Evolutionary conservation across 2,113 vertebrate genomes (phyloP).

Genomic region (Heterocephalus glaber): DNA sequence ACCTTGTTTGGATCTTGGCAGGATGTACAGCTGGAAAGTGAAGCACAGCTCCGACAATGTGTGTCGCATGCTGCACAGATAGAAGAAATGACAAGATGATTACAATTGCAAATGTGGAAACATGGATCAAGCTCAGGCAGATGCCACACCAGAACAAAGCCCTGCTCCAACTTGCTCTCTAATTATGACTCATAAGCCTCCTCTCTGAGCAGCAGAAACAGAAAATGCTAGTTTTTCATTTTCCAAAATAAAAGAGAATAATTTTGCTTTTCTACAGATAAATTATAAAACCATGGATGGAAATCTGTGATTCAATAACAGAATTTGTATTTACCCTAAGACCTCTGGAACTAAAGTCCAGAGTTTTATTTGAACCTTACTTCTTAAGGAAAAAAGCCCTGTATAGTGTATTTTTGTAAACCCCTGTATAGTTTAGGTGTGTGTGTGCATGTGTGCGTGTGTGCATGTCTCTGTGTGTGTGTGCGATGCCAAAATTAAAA

Average conservation of each 20-base stretch:
- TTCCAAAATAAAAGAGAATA: slow-evolving; percentile 3
- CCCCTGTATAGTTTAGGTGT: neutral
- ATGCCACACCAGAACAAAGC: neutral
- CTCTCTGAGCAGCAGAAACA: slow-evolving; percentile 3
- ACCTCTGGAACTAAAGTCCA: neutral
- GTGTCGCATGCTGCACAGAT: slow-evolving; percentile 87
- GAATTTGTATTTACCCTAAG: neutral
- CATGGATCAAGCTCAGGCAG: slow-evolving; percentile 45
- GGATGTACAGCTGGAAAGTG: slow-evolving; percentile 85
- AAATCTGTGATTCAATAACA: slow-evolving; percentile 38
- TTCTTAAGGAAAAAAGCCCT: slow-evolving; percentile 21
- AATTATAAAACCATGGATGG: slow-evolving; percentile 2
- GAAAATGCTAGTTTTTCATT: neutral
- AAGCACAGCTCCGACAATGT: slow-evolving; percentile 91
- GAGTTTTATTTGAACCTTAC: neutral
- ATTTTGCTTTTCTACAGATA: slow-evolving; percentile 24
- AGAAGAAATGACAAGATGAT: slow-evolving; percentile 61
- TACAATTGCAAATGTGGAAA: neutral
- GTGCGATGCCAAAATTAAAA: neutral
- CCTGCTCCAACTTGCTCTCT: neutral
- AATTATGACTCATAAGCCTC: neutral
- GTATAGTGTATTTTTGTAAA: neutral
- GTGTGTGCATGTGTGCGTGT: neutral
- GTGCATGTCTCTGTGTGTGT: neutral
- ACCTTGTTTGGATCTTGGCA: slow-evolving; percentile 92